Conservation (phyloP, 2,797 vertebrate genomes). For the Hylomyscus alleni region DNA sequence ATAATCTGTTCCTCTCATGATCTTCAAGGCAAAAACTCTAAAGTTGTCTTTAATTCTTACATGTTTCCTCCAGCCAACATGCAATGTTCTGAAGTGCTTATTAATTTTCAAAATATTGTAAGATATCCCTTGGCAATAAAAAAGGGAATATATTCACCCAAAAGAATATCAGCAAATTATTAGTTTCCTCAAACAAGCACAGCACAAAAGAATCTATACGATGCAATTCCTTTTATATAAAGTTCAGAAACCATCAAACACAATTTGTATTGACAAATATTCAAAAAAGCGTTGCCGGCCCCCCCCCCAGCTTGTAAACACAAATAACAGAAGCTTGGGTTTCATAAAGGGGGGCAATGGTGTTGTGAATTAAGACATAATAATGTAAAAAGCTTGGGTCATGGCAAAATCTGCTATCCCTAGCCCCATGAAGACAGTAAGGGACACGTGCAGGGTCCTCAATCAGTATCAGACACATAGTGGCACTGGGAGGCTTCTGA, state of each 20-base stretch:
- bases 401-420: too few relatives aligned
- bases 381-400: too few relatives aligned
- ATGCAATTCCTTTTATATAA: not conserved
- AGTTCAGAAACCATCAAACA: not conserved
- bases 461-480: too few relatives aligned
- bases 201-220: not conserved
- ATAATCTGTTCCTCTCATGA: not conserved
- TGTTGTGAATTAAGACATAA: not conserved
- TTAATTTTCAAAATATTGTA: constrained; percentile 22
- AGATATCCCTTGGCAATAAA: constrained; percentile 16
- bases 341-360: not conserved
- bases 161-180: not conserved
- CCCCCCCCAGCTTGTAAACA: not conserved
- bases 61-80: constrained; percentile 10
- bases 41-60: not conserved
- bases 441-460: too few relatives aligned
- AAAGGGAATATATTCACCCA: not conserved
- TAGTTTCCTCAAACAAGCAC: not conserved
- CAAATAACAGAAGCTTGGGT: not conserved
- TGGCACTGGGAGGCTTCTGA: too few relatives aligned
- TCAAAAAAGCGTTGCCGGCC: not conserved
- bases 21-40: constrained; percentile 11
- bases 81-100: not conserved
- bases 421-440: too few relatives aligned
- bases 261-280: constrained; percentile 12